These are phyloP conservation scores for Amphipoea lucens DNA, from an alignment of 2,888 invertebrate genomes.

Conservation along the genomic window DNA sequence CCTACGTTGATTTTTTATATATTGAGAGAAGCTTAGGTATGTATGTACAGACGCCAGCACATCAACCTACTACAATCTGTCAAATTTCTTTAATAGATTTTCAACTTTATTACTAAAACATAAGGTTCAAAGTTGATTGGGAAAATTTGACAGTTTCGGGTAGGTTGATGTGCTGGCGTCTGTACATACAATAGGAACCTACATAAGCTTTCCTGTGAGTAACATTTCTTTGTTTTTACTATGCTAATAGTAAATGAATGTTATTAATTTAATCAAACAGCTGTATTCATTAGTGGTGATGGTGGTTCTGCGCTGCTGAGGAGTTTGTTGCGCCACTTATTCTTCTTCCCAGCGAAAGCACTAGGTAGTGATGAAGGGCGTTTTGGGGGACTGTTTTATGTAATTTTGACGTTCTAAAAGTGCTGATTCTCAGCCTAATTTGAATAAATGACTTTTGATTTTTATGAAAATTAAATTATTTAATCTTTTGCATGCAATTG, in stretches of 20 bases:
- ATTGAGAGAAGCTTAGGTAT: neutral
- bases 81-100: no score
- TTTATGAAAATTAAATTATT: neutral
- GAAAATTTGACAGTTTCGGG: no score
- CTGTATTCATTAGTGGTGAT: neutral
- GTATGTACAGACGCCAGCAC: neutral
- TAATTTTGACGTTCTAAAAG: neutral
- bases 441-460: neutral
- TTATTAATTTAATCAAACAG: neutral
- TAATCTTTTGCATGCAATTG: no score
- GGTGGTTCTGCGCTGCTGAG: neutral
- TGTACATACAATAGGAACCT: neutral
- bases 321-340: neutral
- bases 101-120: no score
- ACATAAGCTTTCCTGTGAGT: constrained; percentile 12
- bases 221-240: neutral
- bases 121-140: no score
- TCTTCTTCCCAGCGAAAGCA: neutral
- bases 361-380: neutral
- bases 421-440: no score
- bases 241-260: neutral
- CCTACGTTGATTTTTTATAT: neutral
- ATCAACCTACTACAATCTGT: no score
- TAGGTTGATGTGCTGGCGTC: no score
- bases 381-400: neutral